Base-by-base conservation (phyloP, 1,140 invertebrate genomes). In the Neomicropteryx cornuta region DNA sequence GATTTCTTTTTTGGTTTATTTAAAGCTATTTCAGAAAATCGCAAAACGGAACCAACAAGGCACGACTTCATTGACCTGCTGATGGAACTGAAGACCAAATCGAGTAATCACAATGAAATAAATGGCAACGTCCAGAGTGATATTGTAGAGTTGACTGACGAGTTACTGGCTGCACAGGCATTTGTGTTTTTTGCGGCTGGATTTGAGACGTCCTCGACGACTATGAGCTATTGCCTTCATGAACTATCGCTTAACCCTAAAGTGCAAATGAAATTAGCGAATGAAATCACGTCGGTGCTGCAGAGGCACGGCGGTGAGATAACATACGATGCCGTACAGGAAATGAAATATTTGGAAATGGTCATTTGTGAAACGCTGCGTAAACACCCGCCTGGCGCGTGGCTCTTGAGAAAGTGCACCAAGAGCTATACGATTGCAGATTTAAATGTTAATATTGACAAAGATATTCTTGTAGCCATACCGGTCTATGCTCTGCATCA, bases 321-420 rank as follows among this genome's bases (percentile, higher is more conserved):
- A 16, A 62, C 51, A 39, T 66, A 64, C 42, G 62, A 66, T n/a
- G 53, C 58, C 2, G 53, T 62, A 16, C 45, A 46, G 32, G 48
- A 51, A 3, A 70, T 86, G 71, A 70, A 68, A 27, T 78, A 80
- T 45, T 59, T 79, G 16, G 77, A 77, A 39, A 65, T 69, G 38
- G 70, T 73, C 1, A 60, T 81, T 3, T 77, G 75, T 45, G 78
- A 81, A 55, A 66, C 70, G 6, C 41, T 81, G 34, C 57, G 79
- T 40, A 42, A 80, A 33, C 81, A 72, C 56, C 79, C 80, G 8
- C 72, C 74, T 19, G 76, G 78, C 5, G 75, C 77, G 3, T 46
- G 74, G 4, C 70, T 75, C 23, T 69, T 60, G 2, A 48, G 76
- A 18, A 51, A 61, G 5, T 57, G 71, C 28, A 68, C 57, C 6